These are phyloP conservation scores for Drosophila pandora DNA, from an alignment of 1,140 invertebrate species.

Conservation along the genomic window DNA sequence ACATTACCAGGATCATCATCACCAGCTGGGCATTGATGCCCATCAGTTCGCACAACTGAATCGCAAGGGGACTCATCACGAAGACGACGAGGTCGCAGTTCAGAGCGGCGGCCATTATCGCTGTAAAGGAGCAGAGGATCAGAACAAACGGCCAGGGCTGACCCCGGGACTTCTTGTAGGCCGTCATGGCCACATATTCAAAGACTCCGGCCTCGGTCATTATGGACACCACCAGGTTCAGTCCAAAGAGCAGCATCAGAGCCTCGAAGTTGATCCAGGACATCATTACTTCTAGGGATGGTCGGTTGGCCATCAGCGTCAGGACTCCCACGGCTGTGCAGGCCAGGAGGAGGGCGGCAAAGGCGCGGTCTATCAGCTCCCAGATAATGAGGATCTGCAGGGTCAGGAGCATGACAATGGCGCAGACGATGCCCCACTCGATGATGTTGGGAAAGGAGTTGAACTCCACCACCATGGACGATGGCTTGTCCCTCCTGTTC, in stretches of 20 bases:
- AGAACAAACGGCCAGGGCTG: constrained; percentile 92
- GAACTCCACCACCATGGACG: constrained; percentile 13
- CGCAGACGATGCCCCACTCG: constrained; percentile 87
- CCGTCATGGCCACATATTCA: constrained; percentile 88
- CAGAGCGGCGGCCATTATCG: constrained; percentile 90
- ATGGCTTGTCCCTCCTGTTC: neutral
- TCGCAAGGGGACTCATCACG: constrained; percentile 93
- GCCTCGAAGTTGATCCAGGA: constrained; percentile 94
- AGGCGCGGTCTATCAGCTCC: constrained; percentile 90
- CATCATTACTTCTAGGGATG: constrained; percentile 88
- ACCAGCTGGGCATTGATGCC: constrained; percentile 91
- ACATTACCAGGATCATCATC: constrained; percentile 90
- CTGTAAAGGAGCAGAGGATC: constrained; percentile 90
- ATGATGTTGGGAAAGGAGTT: constrained; percentile 14
- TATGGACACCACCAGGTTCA: constrained; percentile 94
- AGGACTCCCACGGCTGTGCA: constrained; percentile 89
- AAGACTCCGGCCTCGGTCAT: constrained; percentile 94
- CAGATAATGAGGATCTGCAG: constrained; percentile 93
- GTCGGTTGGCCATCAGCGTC: constrained; percentile 88
- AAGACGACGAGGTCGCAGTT: constrained; percentile 95
- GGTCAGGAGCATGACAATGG: constrained; percentile 87
- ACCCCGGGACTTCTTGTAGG: constrained; percentile 89
- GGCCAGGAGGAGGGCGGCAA: constrained; percentile 91
- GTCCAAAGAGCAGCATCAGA: constrained; percentile 91
- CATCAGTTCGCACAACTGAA: constrained; percentile 93